These are phyloP conservation scores for Cynodonichthys magdalenae DNA, from an alignment of 2,797 vertebrate genomes.

Conservation along the genomic window DNA sequence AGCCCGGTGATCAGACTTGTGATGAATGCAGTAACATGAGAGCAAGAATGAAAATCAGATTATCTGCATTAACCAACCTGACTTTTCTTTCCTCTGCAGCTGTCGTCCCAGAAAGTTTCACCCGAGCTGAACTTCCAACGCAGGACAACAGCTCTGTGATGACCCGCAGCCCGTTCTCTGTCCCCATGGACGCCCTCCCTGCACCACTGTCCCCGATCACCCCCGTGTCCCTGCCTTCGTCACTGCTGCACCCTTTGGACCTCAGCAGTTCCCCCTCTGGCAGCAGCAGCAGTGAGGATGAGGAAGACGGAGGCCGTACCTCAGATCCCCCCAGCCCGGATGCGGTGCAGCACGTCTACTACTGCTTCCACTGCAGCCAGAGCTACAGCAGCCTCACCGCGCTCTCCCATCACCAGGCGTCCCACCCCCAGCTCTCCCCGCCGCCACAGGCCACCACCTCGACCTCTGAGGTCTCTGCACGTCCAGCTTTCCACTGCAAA, in stretches of 20 bases:
- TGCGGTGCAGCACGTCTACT: conserved; percentile 79
- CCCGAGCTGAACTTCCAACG: conserved; percentile 83
- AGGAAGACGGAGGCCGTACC: conserved; percentile 90
- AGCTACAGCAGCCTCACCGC: conserved; percentile 85
- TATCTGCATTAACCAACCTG: conserved; percentile 42
- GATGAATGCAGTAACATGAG: conserved; percentile 56
- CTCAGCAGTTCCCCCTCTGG: conserved; percentile 86
- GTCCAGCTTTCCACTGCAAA: conserved; percentile 93
- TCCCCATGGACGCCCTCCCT: conserved; percentile 78
- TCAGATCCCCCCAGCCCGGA: conserved; percentile 89
- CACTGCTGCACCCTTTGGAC: conserved; percentile 81
- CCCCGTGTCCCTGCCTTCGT: conserved; percentile 55
- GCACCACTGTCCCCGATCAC: conserved; percentile 73
- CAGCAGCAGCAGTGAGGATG: conserved; percentile 85
- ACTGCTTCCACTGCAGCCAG: conserved; percentile 86
- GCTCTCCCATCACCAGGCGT: conserved; percentile 87
- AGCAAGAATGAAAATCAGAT: conserved; percentile 57
- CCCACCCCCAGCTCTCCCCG: conserved; percentile 83
- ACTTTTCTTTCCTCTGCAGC: conserved; percentile 68
- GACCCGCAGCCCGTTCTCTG: conserved; percentile 79
- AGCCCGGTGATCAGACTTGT: background rate
- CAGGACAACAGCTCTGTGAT: conserved; percentile 80
- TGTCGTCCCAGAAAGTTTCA: conserved; percentile 83
- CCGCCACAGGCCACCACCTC: conserved; percentile 25
- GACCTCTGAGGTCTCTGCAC: conserved; percentile 45